Percentiles rank a stretch among this genome's conserved stretches.
Evolutionary conservation across 2,888 invertebrate genomes (phyloP).

Genomic region (Lithodes maja): DNA sequence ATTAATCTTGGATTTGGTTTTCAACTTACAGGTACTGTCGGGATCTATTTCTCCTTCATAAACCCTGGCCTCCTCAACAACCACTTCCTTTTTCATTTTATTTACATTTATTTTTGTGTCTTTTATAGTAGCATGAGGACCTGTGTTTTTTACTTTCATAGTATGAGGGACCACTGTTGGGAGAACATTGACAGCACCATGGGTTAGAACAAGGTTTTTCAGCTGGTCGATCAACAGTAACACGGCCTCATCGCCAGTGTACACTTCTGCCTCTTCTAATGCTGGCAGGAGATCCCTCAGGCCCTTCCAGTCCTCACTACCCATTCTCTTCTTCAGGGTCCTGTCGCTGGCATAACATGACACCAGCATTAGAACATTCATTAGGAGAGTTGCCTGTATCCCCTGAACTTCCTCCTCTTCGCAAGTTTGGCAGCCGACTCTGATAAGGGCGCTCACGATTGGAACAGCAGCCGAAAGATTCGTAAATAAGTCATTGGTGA

Average conservation of each 20-base stretch:
- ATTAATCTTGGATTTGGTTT: neutral
- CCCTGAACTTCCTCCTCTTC: constrained; percentile 33
- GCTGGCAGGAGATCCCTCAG: constrained; percentile 55
- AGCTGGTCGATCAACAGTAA: constrained; percentile 46
- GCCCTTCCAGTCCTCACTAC: constrained; percentile 59
- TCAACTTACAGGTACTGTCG: neutral
- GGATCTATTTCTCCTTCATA: too few species aligned
- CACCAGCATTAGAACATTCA: constrained; percentile 57
- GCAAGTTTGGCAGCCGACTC: constrained; percentile 41
- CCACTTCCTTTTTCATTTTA: neutral
- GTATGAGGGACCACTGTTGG: neutral
- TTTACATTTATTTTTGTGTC: neutral
- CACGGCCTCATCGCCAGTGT: constrained; percentile 38
- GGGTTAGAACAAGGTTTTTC: constrained; percentile 53
- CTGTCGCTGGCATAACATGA: constrained; percentile 57
- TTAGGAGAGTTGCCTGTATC: constrained; percentile 45
- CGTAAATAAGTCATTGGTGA: constrained; percentile 48
- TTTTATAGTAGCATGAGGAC: neutral
- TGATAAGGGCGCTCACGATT: constrained; percentile 46
- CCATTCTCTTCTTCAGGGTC: constrained; percentile 47
- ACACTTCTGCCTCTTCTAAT: constrained; percentile 34
- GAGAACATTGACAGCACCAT: constrained; percentile 36
- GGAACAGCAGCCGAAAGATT: constrained; percentile 57
- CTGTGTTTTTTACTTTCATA: neutral
- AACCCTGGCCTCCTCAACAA: too few species aligned